Evolutionary conservation across 1,140 invertebrate species (phyloP), one percentile per base, ranked within the genome.

Genomic region (Lineus longissimus): DNA sequence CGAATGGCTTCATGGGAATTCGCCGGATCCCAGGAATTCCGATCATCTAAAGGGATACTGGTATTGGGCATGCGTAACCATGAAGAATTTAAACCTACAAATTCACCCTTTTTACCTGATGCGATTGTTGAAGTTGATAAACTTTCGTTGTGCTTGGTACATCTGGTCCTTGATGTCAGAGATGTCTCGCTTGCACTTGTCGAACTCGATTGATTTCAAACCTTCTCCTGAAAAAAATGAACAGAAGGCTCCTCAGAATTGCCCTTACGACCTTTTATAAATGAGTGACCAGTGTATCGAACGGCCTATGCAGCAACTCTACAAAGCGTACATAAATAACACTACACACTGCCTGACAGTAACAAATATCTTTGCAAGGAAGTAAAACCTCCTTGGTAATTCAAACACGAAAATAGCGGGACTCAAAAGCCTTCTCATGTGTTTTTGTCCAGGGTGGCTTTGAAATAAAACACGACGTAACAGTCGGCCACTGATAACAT

Each of bases 121-220:
- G 64, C 68, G 68, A 36, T 36, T 36, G 62, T 73, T 79, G 63
- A 73, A 77, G 59, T 80, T 76, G 30, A 79, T 72, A 33, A 75
- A 74, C 65, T 80, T 80, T 67, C 78, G 79, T 57, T 79, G 76
- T 7, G 76, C 68, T 22, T 74, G 73, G 71, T 72, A 79, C 13
- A 81, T 73, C 60, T 81, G 78, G 47, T 78, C 72, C 51, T 73
- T 74, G 9, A 81, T 78, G 31, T 79, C 76, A 7, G 72, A 71
- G 33, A 81, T 80, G 55, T 80, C 78, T 36, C 70, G 70, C 61
- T 78, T 79, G 62, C 80, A 81, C 65, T 80, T 80, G 54, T 81
- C 80, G n/a, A 81, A 77, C 65, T 81, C 80, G 19, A 81, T 76
- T 0, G 70, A 70, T 62, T 80, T 81, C n/a, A 81, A 64, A 4